Evolutionary conservation across 2,797 vertebrate genomes (phyloP).

Genomic region (Ambastaia sidthimunki): DNA sequence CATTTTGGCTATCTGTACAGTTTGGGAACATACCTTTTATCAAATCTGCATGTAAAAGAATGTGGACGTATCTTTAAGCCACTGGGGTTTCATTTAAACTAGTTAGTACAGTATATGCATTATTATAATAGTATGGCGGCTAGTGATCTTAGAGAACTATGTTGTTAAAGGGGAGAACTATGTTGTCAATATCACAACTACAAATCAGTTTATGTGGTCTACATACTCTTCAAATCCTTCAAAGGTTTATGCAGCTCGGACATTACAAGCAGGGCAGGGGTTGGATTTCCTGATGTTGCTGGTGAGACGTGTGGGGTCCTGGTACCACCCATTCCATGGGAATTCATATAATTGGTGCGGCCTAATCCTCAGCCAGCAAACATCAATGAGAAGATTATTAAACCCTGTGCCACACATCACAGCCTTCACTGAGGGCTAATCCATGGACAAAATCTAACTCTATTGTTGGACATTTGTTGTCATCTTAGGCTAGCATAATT

Average conservation of each 20-base stretch:
- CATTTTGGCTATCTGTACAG: too few relatives aligned
- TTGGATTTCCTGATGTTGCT: not conserved
- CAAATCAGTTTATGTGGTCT: not conserved
- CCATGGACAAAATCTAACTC: conserved; percentile 5
- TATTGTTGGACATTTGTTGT: not conserved
- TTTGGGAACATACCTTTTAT: too few relatives aligned
- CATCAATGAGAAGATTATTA: conserved; percentile 45
- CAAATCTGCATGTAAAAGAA: not conserved
- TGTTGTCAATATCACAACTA: not conserved
- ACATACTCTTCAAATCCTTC: not conserved
- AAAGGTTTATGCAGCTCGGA: not conserved
- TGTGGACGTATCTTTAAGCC: not conserved
- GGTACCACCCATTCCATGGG: conserved; percentile 20
- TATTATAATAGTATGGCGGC: not conserved
- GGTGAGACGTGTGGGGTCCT: not conserved
- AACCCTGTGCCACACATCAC: conserved; percentile 26
- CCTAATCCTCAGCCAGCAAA: conserved; percentile 43
- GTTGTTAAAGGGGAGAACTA: too few relatives aligned
- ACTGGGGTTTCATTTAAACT: not conserved
- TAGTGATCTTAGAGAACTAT: too few relatives aligned
- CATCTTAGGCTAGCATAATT: not conserved
- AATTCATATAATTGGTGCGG: conserved; percentile 43
- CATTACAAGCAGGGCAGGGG: not conserved
- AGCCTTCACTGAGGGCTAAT: not conserved
- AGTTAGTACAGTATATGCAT: not conserved